Evolutionary conservation across 1,140 invertebrate genomes (phyloP).

Genomic region (Grapholita molesta): DNA sequence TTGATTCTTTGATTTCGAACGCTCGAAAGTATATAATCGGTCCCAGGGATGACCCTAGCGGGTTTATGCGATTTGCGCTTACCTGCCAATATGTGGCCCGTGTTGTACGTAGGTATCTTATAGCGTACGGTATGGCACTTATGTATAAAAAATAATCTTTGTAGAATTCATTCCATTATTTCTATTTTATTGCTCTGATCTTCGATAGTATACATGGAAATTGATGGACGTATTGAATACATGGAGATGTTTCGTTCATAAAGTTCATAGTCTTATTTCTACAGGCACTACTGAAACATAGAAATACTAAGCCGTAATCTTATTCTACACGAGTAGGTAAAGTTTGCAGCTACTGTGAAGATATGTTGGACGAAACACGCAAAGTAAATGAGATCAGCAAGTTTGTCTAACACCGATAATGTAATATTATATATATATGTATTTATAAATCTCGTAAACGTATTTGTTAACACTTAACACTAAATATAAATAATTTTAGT

Average conservation of each 20-base stretch:
- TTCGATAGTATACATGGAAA: background rate
- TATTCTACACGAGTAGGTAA: background rate
- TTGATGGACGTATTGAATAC: slow-evolving; percentile 3
- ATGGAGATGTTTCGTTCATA: background rate
- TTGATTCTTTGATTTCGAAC: too few species aligned
- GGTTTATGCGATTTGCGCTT: too few species aligned
- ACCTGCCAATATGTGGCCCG: too few species aligned
- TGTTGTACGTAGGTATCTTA: too few species aligned
- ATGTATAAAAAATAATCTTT: too few species aligned
- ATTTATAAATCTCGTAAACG: slow-evolving; percentile 3
- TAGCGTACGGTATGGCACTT: too few species aligned
- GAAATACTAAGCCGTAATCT: background rate
- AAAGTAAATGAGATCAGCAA: slow-evolving; percentile 16
- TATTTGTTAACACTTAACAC: slow-evolving; percentile 11
- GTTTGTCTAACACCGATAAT: slow-evolving; percentile 7
- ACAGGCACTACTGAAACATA: background rate
- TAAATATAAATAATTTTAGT: slow-evolving; percentile 2
- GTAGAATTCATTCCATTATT: too few species aligned
- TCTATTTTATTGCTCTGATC: background rate
- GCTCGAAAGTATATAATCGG: too few species aligned
- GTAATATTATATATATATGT: background rate
- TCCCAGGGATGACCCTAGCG: too few species aligned
- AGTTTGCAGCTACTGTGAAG: background rate
- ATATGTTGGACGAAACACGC: slow-evolving; percentile 6
- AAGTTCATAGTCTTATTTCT: background rate